Conservation (phyloP, 2,888 invertebrate genomes). For the Epirrita christyi region DNA sequence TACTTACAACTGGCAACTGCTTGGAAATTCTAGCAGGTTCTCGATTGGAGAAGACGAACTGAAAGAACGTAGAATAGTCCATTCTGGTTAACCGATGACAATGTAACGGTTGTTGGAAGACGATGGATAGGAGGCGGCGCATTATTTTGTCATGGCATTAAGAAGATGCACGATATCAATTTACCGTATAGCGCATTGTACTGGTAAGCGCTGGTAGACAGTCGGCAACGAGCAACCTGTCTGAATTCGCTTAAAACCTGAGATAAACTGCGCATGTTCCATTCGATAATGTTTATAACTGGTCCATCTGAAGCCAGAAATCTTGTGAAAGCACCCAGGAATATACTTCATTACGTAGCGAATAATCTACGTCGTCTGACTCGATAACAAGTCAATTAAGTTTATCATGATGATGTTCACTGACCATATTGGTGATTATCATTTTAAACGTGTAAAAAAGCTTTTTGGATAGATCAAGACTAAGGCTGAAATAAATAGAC, state of each 20-base stretch:
- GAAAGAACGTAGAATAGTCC: too few relatives aligned
- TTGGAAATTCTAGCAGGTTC: too few relatives aligned
- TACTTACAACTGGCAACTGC: too few relatives aligned
- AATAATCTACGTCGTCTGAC: slow-evolving; percentile 10
- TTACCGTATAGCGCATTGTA: too few relatives aligned
- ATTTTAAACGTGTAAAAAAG: too few relatives aligned
- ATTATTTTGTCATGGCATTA: neutral
- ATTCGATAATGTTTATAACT: slow-evolving; percentile 23
- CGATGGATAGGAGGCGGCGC: neutral
- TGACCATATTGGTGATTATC: too few relatives aligned
- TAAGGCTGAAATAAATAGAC: too few relatives aligned
- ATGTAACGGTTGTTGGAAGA: too few relatives aligned
- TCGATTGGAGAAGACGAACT: too few relatives aligned
- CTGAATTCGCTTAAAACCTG: slow-evolving; percentile 5
- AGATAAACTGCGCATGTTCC: slow-evolving; percentile 22
- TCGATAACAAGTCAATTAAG: slow-evolving; percentile 17
- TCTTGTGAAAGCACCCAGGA: slow-evolving; percentile 13
- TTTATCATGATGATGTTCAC: slow-evolving; percentile 13
- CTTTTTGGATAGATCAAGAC: too few relatives aligned
- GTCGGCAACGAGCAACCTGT: neutral
- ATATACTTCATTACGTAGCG: slow-evolving; percentile 22
- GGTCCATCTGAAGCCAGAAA: slow-evolving; percentile 21
- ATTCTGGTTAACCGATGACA: too few relatives aligned
- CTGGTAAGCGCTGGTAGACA: neutral
- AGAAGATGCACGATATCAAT: too few relatives aligned